Evolutionary conservation across 2,888 invertebrate species (phyloP), one percentile per base, ranked within the genome.

Genomic region (Lithophane ornitopus): DNA sequence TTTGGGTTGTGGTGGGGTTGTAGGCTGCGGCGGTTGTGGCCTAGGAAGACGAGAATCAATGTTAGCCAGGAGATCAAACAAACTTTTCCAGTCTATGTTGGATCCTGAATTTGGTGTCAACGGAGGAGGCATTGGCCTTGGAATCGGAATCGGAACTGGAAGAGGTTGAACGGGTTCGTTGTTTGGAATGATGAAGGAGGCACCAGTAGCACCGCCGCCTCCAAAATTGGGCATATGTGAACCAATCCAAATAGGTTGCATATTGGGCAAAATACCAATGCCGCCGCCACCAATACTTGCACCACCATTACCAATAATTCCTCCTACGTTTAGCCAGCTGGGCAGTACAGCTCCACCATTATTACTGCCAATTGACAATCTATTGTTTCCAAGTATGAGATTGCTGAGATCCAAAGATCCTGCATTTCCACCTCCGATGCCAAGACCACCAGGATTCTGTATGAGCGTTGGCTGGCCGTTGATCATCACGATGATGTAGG

Each of bases 401-500:
- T 67, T 76, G 26, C 44, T 71, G 41, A 78, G 58, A 67, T 74
- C 75, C 16, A 74, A 46, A 14, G 65, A n/a, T 22, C 41, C 82
- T 39, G 39, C 6, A 69, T 52, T 77, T 67, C 58, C 73, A 54
- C 59, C 65, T 39, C 52, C 76, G 2, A 56, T 39, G 12, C 66
- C 66, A 41, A 78, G 14, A 41, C 67, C 28, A 14, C 46, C 70
- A 59, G 82, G 80, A 63, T 77, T 85, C 46, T 76, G 74, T 11
- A 85, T 70, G 19, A 82, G 70, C 12, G 80, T 85, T 39, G 85
- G 74, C 54, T 80, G 76, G 26, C 85, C 85, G 58, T 85, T 76
- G 46, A 85, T 79, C 78, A 65, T 76, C n/a, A 79, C 82, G 3
- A 84, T 67, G 14, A 58, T 74, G 58, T 74, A 82, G 22, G 76